Evolutionary conservation across 2,888 invertebrate genomes (phyloP), one percentile per base, ranked within the genome.

Genomic region (Pyrgus malvae): DNA sequence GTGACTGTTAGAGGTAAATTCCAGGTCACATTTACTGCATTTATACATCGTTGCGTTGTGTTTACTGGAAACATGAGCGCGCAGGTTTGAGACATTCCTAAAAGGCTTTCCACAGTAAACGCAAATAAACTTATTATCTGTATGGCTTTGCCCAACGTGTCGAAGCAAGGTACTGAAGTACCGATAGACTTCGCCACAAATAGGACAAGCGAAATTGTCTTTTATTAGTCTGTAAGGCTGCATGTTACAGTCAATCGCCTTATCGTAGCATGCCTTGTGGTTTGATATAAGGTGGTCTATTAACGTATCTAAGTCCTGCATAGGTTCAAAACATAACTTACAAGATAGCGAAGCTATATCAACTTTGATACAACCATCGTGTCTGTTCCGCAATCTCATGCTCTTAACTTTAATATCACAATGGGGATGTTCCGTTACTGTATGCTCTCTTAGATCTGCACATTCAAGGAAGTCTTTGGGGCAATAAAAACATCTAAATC

Each of bases 401-500:
- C 73, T 74, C 58, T 79, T 81, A 6, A 78, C 62, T 50, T 69
- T 72, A 0, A 70, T 74, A 62, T 85, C 80, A 53, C 85, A 86
- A 6, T 74, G 58, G 0, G 85, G 83, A 59, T 89, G 88, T 19
- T 76, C 76, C 0, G 57, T 59, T 1, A 68, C 57, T 0, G 84
- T 80, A 40, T 89, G 89, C 4, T 76, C 66, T 58, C 74, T 82
- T 1, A 89, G 67, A 44, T 74, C 74, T 1, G 78, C 72, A 46
- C 83, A 81, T 9, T 76, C 73, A 0, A 60, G 63, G 42, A 83
- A 89, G 35, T 84, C 80, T 69, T 78, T 76, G 0, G 83, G 64
- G 55, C 89, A 89, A 56, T 84, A 89, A 49, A 87, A 89, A 59
- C 88, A 89, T 19, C 82, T 63, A 44, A 87, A 84, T 46, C 72